A percentile compares a stretch with the other conserved stretches of the same genome.
These are phyloP conservation scores for Scomber japonicus DNA, from an alignment of 2,113 vertebrate genomes.

Conservation along the genomic window DNA sequence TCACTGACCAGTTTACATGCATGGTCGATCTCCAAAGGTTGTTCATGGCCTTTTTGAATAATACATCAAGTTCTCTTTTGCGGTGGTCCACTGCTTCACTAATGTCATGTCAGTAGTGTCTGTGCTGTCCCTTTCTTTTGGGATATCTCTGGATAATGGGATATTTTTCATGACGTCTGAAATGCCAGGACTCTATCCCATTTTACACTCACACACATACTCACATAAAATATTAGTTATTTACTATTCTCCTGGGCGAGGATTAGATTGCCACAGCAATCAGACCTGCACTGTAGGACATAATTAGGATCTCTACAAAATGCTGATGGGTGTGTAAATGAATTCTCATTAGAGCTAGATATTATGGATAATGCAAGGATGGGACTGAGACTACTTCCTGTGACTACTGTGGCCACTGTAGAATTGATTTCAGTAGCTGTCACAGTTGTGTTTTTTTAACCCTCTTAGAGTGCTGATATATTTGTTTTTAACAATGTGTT, in stretches of 20 bases:
- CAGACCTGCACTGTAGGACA: constrained; percentile 38
- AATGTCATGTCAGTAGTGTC: constrained; percentile 6
- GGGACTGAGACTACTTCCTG: constrained; percentile 11
- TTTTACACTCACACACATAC: neutral
- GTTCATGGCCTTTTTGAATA: constrained; percentile 56
- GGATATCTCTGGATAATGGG: constrained; percentile 2
- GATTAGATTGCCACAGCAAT: constrained; percentile 62
- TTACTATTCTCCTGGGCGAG: constrained; percentile 64
- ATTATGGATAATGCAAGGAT: constrained; percentile 29
- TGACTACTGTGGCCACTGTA: neutral
- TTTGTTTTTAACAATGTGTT: neutral
- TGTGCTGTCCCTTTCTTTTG: constrained; percentile 16
- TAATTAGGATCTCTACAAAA: constrained; percentile 69
- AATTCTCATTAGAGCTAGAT: constrained; percentile 37
- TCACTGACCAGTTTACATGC: constrained; percentile 37
- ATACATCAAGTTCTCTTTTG: constrained; percentile 47
- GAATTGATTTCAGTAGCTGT: constrained; percentile 16
- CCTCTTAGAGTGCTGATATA: neutral
- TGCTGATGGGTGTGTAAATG: constrained; percentile 41
- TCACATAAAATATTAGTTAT: constrained; percentile 8
- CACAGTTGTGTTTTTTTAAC: neutral
- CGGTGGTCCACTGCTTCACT: constrained; percentile 25
- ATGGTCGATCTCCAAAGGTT: constrained; percentile 36
- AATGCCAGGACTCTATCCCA: constrained; percentile 13
- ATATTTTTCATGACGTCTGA: constrained; percentile 39